A percentile compares a stretch with the other conserved stretches of the same genome.
phyloP scores from a whole-genome alignment of 2,797 vertebrate genomes.

The Lates japonicus region DNA sequence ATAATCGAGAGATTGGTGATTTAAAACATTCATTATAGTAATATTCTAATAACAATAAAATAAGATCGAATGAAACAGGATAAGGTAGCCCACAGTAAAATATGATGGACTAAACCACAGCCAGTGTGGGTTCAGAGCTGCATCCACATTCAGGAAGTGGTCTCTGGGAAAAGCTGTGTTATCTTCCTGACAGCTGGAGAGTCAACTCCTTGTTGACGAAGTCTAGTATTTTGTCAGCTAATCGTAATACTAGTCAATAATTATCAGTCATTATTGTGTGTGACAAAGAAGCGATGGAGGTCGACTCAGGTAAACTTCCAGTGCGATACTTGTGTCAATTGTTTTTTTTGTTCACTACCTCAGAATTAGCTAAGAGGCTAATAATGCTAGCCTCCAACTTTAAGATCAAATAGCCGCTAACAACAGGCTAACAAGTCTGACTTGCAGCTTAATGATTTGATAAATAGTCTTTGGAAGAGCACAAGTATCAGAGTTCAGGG shows the following conservation, averaged over 20 bases:
- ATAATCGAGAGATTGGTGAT: neutral
- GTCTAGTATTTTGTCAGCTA: neutral
- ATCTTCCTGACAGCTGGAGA: slow-evolving; percentile 37
- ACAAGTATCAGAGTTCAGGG: too few species aligned
- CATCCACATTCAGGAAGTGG: slow-evolving; percentile 73
- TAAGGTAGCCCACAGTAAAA: too few species aligned
- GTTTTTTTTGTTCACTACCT: neutral
- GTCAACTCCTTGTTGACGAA: slow-evolving; percentile 18
- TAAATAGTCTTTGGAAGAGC: neutral
- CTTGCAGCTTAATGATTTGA: neutral
- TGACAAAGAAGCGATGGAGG: slow-evolving; percentile 64
- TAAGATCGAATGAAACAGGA: neutral
- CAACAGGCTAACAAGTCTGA: neutral
- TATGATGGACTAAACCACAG: neutral
- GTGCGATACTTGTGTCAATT: neutral
- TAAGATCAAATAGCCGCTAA: neutral
- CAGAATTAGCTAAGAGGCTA: slow-evolving; percentile 50
- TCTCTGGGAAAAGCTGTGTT: neutral
- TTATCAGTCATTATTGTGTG: rapidly evolving
- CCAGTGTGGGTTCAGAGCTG: neutral
- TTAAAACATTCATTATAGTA: neutral
- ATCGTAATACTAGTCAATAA: rapidly evolving
- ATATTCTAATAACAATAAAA: neutral
- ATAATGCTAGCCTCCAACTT: slow-evolving; percentile 33
- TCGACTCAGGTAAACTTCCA: slow-evolving; percentile 72